Base-by-base conservation (phyloP, 2,888 invertebrate species). In the Aproaerema taeniolella region DNA sequence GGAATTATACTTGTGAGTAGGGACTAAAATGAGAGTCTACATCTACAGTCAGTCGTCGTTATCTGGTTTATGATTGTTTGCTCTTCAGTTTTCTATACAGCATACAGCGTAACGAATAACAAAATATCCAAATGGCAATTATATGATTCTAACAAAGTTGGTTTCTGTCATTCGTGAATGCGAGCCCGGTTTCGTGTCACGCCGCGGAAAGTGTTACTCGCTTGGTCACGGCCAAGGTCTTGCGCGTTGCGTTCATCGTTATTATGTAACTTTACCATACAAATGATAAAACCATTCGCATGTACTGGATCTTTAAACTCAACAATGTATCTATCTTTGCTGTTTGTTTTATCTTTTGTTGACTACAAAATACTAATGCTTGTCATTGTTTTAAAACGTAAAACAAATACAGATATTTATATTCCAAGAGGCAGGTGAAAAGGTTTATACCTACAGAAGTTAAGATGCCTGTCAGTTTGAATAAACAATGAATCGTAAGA, bases 151-250 rank as follows among this genome's bases (percentile, higher is more conserved):
- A n/a, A n/a, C n/a, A 35, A 26, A 10, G 14, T 26, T 16, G 5
- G 57, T 67, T 51, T 55, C 62, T 56, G 53, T 64, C 68, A 69
- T 68, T 69, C 62, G 55, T 53, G 48, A 53, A 53, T 55, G 55
- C 55, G 56, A 57, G 55, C 55, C n/a, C 51, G 8, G 28, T 20
- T 61, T 60, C 63, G 11, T 33, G 38, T 38, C 58, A 46, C 53
- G 49, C 47, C 39, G 47, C 76, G 75, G 73, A 69, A 74, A 78
- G 66, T 68, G 71, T 67, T 62, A 56, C 61, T 63, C 59, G 64
- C 70, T 66, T 80, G 85, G 83, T 85, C 85, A 85, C 72, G 83
- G 85, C 82, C 83, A 85, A 83, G 85, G 85, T 79, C 79, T 77
- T 52, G 43, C 49, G 66, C 58, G 61, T 55, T 64, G 70, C 59